These are phyloP conservation scores for Numenius arquata DNA, from an alignment of 2,113 vertebrate genomes.

Conservation along the genomic window DNA sequence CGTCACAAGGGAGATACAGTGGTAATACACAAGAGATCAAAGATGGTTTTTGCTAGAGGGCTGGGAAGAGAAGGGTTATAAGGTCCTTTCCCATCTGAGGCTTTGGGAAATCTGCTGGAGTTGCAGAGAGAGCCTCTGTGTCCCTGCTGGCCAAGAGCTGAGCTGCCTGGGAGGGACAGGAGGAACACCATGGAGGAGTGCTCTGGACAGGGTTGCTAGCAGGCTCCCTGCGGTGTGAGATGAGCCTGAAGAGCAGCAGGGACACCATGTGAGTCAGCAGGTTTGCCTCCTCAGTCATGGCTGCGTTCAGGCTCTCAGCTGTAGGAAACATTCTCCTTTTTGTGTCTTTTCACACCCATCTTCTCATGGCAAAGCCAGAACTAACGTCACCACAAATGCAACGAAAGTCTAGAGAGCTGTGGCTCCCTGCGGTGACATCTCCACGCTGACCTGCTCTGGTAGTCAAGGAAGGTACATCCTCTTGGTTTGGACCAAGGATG, in stretches of 20 bases:
- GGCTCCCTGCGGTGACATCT: background rate
- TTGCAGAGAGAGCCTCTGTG: background rate
- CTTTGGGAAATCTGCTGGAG: conserved; percentile 5
- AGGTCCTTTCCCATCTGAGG: conserved; percentile 16
- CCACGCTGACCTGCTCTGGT: background rate
- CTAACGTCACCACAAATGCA: background rate
- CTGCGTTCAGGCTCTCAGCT: background rate
- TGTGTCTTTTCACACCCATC: background rate
- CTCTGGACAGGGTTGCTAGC: background rate
- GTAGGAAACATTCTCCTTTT: background rate
- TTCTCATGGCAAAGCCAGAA: background rate
- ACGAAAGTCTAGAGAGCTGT: background rate
- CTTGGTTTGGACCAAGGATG: background rate
- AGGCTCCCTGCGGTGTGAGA: background rate
- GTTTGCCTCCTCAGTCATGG: background rate
- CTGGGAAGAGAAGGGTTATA: conserved; percentile 5
- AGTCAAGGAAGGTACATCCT: background rate
- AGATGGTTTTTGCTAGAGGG: background rate
- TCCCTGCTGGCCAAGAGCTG: background rate
- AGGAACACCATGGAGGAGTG: background rate
- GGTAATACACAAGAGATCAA: conserved; percentile 7
- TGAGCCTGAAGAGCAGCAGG: background rate
- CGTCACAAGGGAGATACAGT: background rate
- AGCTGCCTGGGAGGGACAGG: background rate
- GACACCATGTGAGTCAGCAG: background rate